Evolutionary conservation across 2,888 invertebrate genomes (phyloP), one percentile per base, ranked within the genome.

Genomic region (Dioctria rufipes): DNA sequence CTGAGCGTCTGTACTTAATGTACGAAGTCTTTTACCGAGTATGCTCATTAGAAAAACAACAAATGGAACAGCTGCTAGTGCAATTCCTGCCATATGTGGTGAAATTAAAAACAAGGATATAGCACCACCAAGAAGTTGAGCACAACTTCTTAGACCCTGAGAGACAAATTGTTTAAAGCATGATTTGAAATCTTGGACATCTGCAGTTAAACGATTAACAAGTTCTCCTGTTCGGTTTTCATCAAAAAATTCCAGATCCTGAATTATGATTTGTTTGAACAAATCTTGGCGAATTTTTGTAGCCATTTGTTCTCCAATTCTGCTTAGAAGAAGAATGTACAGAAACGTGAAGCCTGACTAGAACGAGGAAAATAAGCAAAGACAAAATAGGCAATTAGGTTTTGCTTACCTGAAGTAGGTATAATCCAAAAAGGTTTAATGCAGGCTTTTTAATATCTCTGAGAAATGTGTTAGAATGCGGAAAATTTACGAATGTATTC

Each of bases 121-220:
- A 6, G 86, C 85, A 61, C 89, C 89, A 13, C 89, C 89, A 2
- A 91, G 86, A 82, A 97, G 95, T 92, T 98, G 98, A 0, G 98
- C 95, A 4, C 92, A 88, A 67, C 97, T 96, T 80, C 97, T 91
- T 46, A 99, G 88, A 0, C 98, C 98, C 85, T 98, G 98, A 0
- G 98, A 96, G 66, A 99, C 93, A 40, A 95, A 95, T 86, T 95
- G 93, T 88, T 99, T 99, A 87, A 99, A 98, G 1, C 96, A 95
- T 85, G 98, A 97, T 89, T 99, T 99, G 88, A 99, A 98, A 86
- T 98, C 98, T 88, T 99, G 98, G 6, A 98, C 94, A 89, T 99
- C 98, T 66, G 95, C 93, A 42, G 98, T 98, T 83, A 98, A 90
- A 85, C 97, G 93, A 88, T 96, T 97, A 6, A 98, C 93, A 65